Conservation (phyloP, 1,140 invertebrate genomes). For the Euwallacea fornicatus region DNA sequence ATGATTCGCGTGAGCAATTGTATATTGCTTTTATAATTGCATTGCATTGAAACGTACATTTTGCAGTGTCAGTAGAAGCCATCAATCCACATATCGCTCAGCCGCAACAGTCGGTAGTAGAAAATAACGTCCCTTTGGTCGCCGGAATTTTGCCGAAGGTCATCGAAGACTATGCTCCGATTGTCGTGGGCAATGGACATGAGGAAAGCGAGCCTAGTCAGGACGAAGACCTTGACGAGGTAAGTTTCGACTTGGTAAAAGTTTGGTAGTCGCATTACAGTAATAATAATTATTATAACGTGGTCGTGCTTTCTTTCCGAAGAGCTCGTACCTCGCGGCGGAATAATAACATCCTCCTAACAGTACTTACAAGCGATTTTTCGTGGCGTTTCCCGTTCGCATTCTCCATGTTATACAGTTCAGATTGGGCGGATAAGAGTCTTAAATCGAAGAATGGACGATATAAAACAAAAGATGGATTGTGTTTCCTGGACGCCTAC, state of each 20-base stretch:
- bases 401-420: slow-evolving; percentile 23
- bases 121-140: background rate
- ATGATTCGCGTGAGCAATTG: too few relatives aligned
- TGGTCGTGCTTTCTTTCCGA: slow-evolving; percentile 15
- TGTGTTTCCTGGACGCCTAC: slow-evolving; percentile 34
- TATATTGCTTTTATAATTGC: too few relatives aligned
- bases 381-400: slow-evolving; percentile 6
- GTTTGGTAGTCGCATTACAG: too few relatives aligned
- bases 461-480: slow-evolving; percentile 29
- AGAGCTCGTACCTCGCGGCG: slow-evolving; percentile 7
- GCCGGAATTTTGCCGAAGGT: background rate
- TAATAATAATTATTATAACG: too few relatives aligned
- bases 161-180: background rate
- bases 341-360: slow-evolving; percentile 31
- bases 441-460: slow-evolving; percentile 21
- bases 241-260: slow-evolving; percentile 45
- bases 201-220: slow-evolving; percentile 55
- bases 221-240: slow-evolving; percentile 60
- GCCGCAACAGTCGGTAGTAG: slow-evolving; percentile 7
- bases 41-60: too few relatives aligned
- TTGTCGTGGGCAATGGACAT: slow-evolving; percentile 42
- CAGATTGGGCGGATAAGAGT: slow-evolving; percentile 26
- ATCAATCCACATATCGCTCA: slow-evolving; percentile 40
- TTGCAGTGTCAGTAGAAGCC: slow-evolving; percentile 49
- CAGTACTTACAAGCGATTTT: slow-evolving; percentile 21